Conservation (phyloP, 35 echinoderm and acorn worm species). For the Heliocidaris tuberculata region DNA sequence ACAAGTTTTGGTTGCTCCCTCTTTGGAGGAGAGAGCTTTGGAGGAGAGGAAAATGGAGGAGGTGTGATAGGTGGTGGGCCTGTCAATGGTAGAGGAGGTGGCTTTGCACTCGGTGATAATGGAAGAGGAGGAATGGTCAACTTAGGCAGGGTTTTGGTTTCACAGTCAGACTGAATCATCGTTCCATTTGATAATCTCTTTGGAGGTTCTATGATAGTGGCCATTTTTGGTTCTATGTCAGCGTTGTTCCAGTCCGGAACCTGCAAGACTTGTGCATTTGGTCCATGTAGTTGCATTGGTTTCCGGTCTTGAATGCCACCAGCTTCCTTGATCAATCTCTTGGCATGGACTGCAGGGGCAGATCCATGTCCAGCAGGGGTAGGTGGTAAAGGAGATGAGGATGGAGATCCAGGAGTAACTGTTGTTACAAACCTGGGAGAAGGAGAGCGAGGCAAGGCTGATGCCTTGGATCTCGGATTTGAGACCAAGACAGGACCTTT, state of each 20-base stretch:
- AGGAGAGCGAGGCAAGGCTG: slow-evolving; percentile 18
- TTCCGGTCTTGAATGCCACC: slow-evolving; percentile 49
- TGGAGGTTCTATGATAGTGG: slow-evolving; percentile 25
- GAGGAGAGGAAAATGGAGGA: slow-evolving; percentile 16
- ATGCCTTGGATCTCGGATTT: neutral
- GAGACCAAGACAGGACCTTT: slow-evolving; percentile 12
- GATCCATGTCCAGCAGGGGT: slow-evolving; percentile 71
- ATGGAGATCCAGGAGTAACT: slow-evolving; percentile 38
- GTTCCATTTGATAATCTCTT: slow-evolving; percentile 36
- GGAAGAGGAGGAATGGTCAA: slow-evolving; percentile 44
- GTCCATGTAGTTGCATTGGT: slow-evolving; percentile 60
- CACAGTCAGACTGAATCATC: slow-evolving; percentile 29
- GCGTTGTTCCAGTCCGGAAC: slow-evolving; percentile 25
- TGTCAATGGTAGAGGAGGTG: slow-evolving; percentile 32
- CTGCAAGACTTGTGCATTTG: slow-evolving; percentile 38
- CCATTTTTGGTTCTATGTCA: slow-evolving; percentile 22
- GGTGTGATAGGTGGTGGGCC: slow-evolving; percentile 36
- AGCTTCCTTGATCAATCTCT: slow-evolving; percentile 5
- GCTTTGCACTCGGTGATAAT: slow-evolving; percentile 38
- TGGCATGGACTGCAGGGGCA: slow-evolving; percentile 57
- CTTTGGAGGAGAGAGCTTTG: slow-evolving; percentile 32
- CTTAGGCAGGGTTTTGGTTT: slow-evolving; percentile 24
- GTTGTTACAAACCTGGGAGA: slow-evolving; percentile 45
- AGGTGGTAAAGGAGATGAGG: slow-evolving; percentile 45
- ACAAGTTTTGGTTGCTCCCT: slow-evolving; percentile 37